These are phyloP conservation scores for Cheirogaleus major DNA, from an alignment of 2,797 vertebrate genomes.

Conservation along the genomic window DNA sequence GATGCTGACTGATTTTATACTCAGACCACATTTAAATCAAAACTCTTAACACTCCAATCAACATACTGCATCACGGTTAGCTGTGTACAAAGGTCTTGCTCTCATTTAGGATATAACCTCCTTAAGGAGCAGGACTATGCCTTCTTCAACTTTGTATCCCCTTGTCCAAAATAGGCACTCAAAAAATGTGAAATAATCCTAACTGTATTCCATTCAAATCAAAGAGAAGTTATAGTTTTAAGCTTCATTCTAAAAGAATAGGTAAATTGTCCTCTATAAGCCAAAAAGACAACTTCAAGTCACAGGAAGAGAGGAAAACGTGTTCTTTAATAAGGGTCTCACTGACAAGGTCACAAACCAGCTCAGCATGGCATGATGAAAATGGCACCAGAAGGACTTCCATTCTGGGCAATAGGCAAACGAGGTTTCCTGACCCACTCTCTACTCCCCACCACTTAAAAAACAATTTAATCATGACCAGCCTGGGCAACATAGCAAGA, in stretches of 20 bases:
- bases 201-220: neutral
- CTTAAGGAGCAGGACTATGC: neutral
- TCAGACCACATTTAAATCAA: neutral
- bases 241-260: neutral
- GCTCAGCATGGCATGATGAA: neutral
- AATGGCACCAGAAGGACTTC: neutral
- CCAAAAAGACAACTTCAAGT: neutral
- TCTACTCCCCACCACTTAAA: neutral
- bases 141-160: neutral
- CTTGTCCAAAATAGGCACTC: neutral
- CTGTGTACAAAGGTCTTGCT: neutral
- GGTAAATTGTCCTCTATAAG: neutral
- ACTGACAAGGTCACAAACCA: neutral
- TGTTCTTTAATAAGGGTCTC: neutral
- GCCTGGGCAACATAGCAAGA: neutral
- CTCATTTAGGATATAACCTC: neutral
- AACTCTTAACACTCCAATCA: neutral
- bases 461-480: neutral
- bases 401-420: neutral
- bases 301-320: neutral
- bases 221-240: neutral
- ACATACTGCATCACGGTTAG: accelerated
- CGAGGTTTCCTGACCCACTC: neutral
- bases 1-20: neutral
- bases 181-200: neutral